phyloP scores from a whole-genome alignment of 2,888 invertebrate genomes.

The Atethmia centrago region DNA sequence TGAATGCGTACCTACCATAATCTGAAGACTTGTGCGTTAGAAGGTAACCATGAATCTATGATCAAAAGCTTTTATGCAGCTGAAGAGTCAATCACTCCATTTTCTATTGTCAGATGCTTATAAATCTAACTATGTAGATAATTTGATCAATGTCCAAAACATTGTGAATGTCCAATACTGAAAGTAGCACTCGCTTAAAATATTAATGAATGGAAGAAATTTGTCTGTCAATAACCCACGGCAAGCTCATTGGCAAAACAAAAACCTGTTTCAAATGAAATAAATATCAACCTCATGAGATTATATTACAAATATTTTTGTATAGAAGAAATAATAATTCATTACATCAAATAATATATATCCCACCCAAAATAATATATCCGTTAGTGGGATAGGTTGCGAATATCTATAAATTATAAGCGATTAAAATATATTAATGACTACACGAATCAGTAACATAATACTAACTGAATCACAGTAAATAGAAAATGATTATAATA shows the following conservation, averaged over 20 bases:
- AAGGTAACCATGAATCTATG: conserved; percentile 52
- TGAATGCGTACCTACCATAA: conserved; percentile 50
- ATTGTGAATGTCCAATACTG: conserved; percentile 21
- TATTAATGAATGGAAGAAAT: conserved; percentile 21
- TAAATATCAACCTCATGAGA: conserved; percentile 52
- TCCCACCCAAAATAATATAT: conserved; percentile 67
- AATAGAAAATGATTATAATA: conserved; percentile 79
- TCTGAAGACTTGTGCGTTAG: conserved; percentile 58
- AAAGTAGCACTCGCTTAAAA: conserved; percentile 36
- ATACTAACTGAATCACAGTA: conserved; percentile 88
- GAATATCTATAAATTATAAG: conserved; percentile 68
- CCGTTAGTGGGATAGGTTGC: conserved; percentile 56
- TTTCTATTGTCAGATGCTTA: conserved; percentile 23
- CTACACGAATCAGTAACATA: conserved; percentile 77
- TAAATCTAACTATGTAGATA: conserved; percentile 23
- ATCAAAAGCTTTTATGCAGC: conserved; percentile 40
- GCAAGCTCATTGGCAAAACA: conserved; percentile 66
- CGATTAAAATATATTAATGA: conserved; percentile 75
- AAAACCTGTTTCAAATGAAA: conserved; percentile 45
- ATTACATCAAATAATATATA: conserved; percentile 64
- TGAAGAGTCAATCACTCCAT: conserved; percentile 19
- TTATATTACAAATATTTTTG: conserved; percentile 50
- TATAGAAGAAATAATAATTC: conserved; percentile 57
- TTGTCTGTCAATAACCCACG: conserved; percentile 43
- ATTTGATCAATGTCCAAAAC: conserved; percentile 37